Evolutionary conservation across 2,888 invertebrate species (phyloP).

Genomic region (Cinara cedri): DNA sequence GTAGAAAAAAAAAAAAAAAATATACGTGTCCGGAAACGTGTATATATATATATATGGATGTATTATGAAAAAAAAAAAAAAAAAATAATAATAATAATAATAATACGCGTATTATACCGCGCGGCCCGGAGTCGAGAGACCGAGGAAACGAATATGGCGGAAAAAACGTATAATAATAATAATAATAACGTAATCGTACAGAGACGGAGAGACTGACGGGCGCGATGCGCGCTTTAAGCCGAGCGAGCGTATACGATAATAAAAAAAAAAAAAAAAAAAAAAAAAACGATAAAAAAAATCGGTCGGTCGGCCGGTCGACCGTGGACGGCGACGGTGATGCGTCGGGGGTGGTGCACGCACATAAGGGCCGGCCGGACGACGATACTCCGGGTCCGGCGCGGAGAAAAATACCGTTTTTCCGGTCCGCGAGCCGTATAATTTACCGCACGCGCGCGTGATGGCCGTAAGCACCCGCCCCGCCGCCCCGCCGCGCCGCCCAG

Average conservation of each 20-base stretch:
- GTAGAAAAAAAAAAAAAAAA: constrained; percentile 28
- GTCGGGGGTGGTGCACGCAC: too few species aligned
- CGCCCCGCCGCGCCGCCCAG: too few species aligned
- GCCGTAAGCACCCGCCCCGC: too few species aligned
- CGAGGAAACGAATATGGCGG: not conserved
- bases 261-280: too few species aligned
- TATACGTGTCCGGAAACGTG: constrained; percentile 46
- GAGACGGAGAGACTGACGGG: not conserved
- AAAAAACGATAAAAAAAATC: not conserved
- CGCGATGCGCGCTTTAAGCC: constrained; percentile 21
- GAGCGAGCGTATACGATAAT: not conserved
- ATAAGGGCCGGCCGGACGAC: too few species aligned
- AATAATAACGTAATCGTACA: not conserved
- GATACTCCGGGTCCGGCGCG: too few species aligned
- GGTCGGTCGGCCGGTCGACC: too few species aligned
- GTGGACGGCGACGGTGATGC: too few species aligned
- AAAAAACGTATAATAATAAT: constrained; percentile 16
- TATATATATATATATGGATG: constrained; percentile 29
- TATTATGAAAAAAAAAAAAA: too few species aligned
- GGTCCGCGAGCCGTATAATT: too few species aligned
- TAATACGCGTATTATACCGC: not conserved
- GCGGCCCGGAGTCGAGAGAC: not conserved
- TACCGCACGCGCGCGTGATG: too few species aligned
- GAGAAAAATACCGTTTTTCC: too few species aligned
- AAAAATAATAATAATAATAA: constrained; percentile 15